Conservation (phyloP, 2,888 invertebrate genomes). For the Ceratothoa steindachneri region DNA sequence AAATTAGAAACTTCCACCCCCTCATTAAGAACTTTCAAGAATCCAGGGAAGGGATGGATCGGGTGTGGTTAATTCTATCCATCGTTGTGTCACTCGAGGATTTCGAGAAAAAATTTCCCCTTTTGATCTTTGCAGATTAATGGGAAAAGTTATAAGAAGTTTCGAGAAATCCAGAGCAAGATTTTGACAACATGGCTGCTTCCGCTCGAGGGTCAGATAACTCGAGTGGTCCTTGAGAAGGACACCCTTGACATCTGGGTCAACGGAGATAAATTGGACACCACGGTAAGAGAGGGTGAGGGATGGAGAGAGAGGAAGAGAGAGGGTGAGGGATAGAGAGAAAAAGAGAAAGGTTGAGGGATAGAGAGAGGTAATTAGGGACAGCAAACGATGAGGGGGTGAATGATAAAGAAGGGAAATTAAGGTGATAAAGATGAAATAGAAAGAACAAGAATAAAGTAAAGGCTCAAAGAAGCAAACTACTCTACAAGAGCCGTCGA, state of each 20-base stretch:
- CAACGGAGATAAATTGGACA: slow-evolving; percentile 66
- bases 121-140: slow-evolving; percentile 63
- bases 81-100: too few species aligned
- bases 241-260: slow-evolving; percentile 71
- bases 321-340: background rate
- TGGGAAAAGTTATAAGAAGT: slow-evolving; percentile 74
- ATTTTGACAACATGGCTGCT: slow-evolving; percentile 71
- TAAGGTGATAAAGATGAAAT: too few species aligned
- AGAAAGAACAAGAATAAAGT: too few species aligned
- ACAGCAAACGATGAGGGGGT: background rate
- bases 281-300: slow-evolving; percentile 56
- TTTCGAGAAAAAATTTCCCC: too few species aligned
- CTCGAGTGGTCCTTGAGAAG: slow-evolving; percentile 60
- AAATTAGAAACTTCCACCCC: too few species aligned
- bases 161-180: slow-evolving; percentile 72
- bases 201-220: slow-evolving; percentile 51
- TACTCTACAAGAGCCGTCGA: too few species aligned
- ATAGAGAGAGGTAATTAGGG: background rate
- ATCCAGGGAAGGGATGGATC: too few species aligned
- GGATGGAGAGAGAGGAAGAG: background rate
- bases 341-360: too few species aligned
- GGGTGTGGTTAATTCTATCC: too few species aligned
- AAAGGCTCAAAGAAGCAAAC: too few species aligned
- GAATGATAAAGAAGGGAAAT: too few species aligned
- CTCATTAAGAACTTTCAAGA: too few species aligned